Percentiles rank a stretch among this genome's conserved stretches.
These are phyloP conservation scores for Alloplasta piceator DNA, from an alignment of 2,888 invertebrate species.

Conservation along the genomic window DNA sequence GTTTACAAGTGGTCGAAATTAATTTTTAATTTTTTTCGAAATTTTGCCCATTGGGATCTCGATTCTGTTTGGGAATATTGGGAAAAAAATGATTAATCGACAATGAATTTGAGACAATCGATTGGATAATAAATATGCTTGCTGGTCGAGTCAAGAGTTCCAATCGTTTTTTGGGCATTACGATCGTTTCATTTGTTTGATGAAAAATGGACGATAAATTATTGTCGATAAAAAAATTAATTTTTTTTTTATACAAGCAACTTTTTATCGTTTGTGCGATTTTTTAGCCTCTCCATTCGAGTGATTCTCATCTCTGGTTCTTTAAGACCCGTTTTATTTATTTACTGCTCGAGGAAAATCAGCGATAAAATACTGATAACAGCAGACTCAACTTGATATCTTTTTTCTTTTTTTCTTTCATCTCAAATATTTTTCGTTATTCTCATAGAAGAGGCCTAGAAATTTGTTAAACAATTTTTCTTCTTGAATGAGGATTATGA, in stretches of 20 bases:
- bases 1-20: too few relatives aligned
- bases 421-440: neutral
- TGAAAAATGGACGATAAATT: too few relatives aligned
- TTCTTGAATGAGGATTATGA: neutral
- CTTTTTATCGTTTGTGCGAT: too few relatives aligned
- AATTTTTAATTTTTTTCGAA: neutral
- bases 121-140: constrained; percentile 25
- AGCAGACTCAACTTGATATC: neutral
- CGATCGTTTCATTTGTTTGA: too few relatives aligned
- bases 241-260: too few relatives aligned
- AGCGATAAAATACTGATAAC: neutral
- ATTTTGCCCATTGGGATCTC: constrained; percentile 4
- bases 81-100: constrained; percentile 3
- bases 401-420: neutral
- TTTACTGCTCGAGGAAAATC: neutral
- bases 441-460: constrained; percentile 11
- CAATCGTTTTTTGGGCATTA: too few relatives aligned
- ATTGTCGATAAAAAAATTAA: too few relatives aligned
- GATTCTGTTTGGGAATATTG: neutral
- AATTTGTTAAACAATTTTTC: constrained; percentile 4
- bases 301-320: too few relatives aligned
- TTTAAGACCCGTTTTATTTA: too few relatives aligned
- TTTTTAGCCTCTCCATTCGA: too few relatives aligned
- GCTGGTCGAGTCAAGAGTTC: constrained; percentile 52
- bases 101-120: constrained; percentile 11